Evolutionary conservation across 2,113 vertebrate species (phyloP).

Genomic region (Calidris pygmaea): DNA sequence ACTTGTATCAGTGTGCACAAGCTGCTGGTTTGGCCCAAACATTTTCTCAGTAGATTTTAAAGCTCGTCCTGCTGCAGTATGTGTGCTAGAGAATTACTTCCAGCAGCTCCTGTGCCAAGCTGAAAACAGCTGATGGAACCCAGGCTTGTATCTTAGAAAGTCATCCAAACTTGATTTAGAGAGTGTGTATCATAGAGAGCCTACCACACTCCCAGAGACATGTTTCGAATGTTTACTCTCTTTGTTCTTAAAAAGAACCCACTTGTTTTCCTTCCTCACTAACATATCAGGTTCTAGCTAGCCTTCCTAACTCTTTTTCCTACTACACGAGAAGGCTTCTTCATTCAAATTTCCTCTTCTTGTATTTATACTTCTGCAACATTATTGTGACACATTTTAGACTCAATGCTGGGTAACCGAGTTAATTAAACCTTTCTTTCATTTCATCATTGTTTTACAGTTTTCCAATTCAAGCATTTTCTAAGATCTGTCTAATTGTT

Average conservation of each 20-base stretch:
- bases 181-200: neutral
- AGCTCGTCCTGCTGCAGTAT: constrained; percentile 3
- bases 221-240: neutral
- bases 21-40: constrained; percentile 32
- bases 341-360: neutral
- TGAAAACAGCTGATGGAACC: neutral
- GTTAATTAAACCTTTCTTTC: neutral
- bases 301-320: neutral
- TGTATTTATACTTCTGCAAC: neutral
- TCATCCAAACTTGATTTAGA: constrained; percentile 3
- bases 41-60: constrained; percentile 49
- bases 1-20: constrained; percentile 30
- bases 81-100: neutral
- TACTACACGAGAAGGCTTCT: neutral
- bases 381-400: neutral
- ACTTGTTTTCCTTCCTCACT: neutral
- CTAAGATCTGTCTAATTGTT: neutral
- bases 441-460: neutral
- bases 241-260: neutral
- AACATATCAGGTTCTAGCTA: neutral
- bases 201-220: neutral
- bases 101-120: neutral
- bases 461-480: neutral
- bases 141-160: neutral
- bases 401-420: neutral